phyloP scores from a whole-genome alignment of 2,888 invertebrate genomes.

The Exephanes ischioxanthus region DNA sequence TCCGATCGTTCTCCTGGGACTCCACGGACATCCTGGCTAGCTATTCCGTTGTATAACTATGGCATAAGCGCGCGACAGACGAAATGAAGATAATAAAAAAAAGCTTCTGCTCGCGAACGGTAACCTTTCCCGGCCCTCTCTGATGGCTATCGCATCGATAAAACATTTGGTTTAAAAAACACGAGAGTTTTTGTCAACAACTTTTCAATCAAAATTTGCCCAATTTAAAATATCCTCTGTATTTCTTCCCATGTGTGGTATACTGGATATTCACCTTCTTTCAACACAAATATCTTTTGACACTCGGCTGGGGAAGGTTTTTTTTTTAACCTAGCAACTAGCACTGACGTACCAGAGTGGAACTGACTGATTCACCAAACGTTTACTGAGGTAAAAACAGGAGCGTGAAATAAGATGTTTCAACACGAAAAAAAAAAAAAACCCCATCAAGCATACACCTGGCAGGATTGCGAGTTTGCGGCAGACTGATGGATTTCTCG shows the following conservation, averaged over 20 bases:
- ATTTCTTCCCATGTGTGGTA: neutral
- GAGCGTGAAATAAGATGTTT: neutral
- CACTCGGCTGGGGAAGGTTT: neutral
- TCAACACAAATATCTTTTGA: neutral
- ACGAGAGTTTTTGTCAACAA: neutral
- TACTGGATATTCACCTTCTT: neutral
- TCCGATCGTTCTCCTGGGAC: slow-evolving; percentile 26
- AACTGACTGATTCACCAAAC: neutral
- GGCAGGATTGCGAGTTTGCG: neutral
- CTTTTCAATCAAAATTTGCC: neutral
- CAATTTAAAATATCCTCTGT: neutral
- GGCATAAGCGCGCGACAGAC: neutral
- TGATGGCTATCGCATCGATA: slow-evolving; percentile 18
- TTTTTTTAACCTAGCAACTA: neutral
- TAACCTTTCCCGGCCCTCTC: neutral
- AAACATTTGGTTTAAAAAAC: slow-evolving; percentile 15
- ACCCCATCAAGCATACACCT: neutral
- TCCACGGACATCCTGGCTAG: neutral
- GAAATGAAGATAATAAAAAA: slow-evolving; percentile 23
- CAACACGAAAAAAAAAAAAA: neutral
- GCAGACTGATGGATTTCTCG: slow-evolving; percentile 1
- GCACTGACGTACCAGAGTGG: neutral
- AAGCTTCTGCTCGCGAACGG: neutral
- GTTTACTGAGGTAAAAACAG: neutral
- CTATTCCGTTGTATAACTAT: slow-evolving; percentile 25